phyloP scores from a whole-genome alignment of 2,888 invertebrate species.

The Orthosia incerta region DNA sequence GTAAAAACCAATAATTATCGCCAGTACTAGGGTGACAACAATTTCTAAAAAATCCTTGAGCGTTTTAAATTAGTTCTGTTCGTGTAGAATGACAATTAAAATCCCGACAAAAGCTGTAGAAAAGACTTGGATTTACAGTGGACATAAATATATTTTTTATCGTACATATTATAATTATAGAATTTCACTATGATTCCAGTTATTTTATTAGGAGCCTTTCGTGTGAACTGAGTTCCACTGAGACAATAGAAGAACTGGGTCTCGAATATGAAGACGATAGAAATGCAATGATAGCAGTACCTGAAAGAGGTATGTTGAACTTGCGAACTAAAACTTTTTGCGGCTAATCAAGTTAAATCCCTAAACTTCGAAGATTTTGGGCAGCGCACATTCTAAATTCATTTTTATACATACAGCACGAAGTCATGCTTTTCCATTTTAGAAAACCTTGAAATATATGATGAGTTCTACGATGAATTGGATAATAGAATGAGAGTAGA shows the following conservation, averaged over 20 bases:
- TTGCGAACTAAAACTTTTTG: background rate
- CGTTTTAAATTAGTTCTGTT: background rate
- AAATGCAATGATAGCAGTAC: constrained; percentile 83
- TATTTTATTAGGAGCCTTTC: constrained; percentile 14
- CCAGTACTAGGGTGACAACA: constrained; percentile 37
- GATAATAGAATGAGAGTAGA: constrained; percentile 78
- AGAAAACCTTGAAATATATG: constrained; percentile 74
- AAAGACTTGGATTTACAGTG: background rate
- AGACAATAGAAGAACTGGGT: constrained; percentile 80
- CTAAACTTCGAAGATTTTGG: background rate
- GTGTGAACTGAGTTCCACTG: constrained; percentile 64
- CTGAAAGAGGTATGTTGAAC: constrained; percentile 74
- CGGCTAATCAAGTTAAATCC: background rate
- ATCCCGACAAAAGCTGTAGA: background rate
- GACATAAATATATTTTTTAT: background rate
- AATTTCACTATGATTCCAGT: constrained; percentile 38
- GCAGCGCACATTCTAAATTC: background rate
- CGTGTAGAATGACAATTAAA: background rate
- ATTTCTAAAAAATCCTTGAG: background rate
- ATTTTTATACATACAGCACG: background rate
- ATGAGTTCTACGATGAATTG: constrained; percentile 85
- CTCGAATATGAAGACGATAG: constrained; percentile 84
- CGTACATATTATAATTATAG: background rate
- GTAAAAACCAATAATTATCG: background rate
- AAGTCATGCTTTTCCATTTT: constrained; percentile 37